Evolutionary conservation across 2,113 vertebrate genomes (phyloP).

Genomic region (Orientallactaga bullata): DNA sequence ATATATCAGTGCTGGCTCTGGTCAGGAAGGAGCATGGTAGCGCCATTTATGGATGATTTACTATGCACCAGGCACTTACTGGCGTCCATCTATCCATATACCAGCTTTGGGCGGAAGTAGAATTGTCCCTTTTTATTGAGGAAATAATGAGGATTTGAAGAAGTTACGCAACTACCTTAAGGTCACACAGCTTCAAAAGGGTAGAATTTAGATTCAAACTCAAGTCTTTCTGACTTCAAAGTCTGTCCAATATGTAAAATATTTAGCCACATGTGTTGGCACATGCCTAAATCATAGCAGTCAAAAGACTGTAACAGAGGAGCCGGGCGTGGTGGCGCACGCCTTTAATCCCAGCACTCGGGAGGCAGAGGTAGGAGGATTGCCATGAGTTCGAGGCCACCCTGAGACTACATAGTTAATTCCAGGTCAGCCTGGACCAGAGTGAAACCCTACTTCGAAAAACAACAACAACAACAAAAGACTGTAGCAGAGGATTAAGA

Average conservation of each 20-base stretch:
- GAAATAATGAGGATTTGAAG: background rate
- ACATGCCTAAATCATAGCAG: too few species aligned
- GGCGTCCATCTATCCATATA: background rate
- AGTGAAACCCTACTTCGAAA: background rate
- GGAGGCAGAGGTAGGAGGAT: background rate
- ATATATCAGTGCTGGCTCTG: constrained; percentile 47
- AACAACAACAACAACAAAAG: background rate
- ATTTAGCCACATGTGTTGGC: background rate
- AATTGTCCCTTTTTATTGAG: background rate
- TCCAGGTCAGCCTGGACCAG: background rate
- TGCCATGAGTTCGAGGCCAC: background rate
- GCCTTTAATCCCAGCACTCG: background rate
- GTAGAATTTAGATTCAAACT: constrained; percentile 52
- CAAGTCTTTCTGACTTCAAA: background rate
- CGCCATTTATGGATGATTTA: background rate
- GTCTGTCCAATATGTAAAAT: background rate
- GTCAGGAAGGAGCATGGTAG: background rate
- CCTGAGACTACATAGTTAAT: background rate
- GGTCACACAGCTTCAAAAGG: background rate
- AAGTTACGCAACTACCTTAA: constrained; percentile 33
- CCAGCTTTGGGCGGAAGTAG: background rate
- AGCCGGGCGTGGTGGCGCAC: accelerated
- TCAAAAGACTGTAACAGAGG: too few species aligned
- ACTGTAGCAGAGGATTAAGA: background rate
- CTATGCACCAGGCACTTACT: background rate